Evolutionary conservation across 2,113 vertebrate genomes (phyloP).

Genomic region (Gymnobelideus leadbeateri): DNA sequence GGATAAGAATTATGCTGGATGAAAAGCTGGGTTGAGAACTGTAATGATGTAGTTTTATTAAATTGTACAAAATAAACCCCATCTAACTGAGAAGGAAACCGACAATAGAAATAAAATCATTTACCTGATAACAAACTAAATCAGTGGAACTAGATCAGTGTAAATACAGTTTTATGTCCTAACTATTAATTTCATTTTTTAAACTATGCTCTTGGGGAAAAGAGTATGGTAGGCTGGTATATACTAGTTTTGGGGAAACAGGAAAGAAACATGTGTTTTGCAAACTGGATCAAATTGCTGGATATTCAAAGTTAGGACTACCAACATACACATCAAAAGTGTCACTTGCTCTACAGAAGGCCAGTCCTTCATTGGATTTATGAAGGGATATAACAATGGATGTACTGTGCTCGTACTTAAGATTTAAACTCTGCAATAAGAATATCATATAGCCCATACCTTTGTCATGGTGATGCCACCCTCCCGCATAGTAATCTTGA

Average conservation of each 20-base stretch:
- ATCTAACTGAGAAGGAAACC: background rate
- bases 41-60: background rate
- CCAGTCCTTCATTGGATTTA: background rate
- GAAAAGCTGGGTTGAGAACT: background rate
- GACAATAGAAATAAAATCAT: background rate
- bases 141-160: background rate
- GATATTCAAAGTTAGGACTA: background rate
- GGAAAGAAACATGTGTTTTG: too few species aligned
- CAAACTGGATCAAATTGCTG: background rate
- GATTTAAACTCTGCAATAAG: background rate
- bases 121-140: rapidly evolving
- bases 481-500: constrained; percentile 93
- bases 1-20: background rate
- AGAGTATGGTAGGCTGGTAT: rapidly evolving
- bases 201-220: background rate
- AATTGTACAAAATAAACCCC: background rate
- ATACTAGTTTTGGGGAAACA: background rate
- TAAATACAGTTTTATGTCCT: background rate
- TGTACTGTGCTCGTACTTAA: too few species aligned
- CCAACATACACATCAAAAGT: rapidly evolving
- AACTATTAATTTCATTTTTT: background rate
- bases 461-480: constrained; percentile 98
- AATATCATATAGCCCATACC: constrained; percentile 80
- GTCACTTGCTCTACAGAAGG: rapidly evolving
- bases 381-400: background rate